phyloP scores from a whole-genome alignment of 2,888 invertebrate genomes.

The Microctonus aethiopoides region DNA sequence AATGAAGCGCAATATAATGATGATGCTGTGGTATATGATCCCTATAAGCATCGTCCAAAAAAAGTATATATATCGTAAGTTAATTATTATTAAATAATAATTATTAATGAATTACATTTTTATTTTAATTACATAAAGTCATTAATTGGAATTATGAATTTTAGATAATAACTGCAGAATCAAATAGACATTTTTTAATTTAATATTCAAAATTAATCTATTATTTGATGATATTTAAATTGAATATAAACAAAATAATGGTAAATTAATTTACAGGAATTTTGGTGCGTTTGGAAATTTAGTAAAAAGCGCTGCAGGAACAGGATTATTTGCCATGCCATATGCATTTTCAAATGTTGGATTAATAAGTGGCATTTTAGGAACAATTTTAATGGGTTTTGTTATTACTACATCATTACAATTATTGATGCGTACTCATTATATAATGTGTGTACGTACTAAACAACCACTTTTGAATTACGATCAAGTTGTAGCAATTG shows the following conservation, averaged over 20 bases:
- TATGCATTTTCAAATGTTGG: slow-evolving; percentile 53
- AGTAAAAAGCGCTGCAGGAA: slow-evolving; percentile 51
- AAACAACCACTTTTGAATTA: slow-evolving; percentile 45
- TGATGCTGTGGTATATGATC: slow-evolving; percentile 45
- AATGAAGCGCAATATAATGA: slow-evolving; percentile 13
- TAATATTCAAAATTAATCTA: too few species aligned
- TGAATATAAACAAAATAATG: too few species aligned
- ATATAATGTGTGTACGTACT: slow-evolving; percentile 43
- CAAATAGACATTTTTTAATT: too few species aligned
- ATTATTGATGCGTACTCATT: slow-evolving; percentile 48
- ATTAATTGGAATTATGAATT: too few species aligned
- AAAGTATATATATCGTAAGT: slow-evolving; percentile 46
- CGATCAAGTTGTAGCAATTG: slow-evolving; percentile 45
- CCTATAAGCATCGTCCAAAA: slow-evolving; percentile 41
- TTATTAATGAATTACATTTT: too few species aligned
- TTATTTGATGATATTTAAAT: too few species aligned
- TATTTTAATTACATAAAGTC: too few species aligned
- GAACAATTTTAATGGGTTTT: slow-evolving; percentile 47
- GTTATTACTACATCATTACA: slow-evolving; percentile 47
- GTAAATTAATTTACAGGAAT: slow-evolving; percentile 41
- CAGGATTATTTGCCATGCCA: slow-evolving; percentile 53
- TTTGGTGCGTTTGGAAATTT: slow-evolving; percentile 46
- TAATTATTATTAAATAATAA: background rate
- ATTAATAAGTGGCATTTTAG: slow-evolving; percentile 46
- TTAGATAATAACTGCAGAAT: too few species aligned